Conservation (phyloP, 1,140 invertebrate species). For the Aphaenogaster rudis region DNA sequence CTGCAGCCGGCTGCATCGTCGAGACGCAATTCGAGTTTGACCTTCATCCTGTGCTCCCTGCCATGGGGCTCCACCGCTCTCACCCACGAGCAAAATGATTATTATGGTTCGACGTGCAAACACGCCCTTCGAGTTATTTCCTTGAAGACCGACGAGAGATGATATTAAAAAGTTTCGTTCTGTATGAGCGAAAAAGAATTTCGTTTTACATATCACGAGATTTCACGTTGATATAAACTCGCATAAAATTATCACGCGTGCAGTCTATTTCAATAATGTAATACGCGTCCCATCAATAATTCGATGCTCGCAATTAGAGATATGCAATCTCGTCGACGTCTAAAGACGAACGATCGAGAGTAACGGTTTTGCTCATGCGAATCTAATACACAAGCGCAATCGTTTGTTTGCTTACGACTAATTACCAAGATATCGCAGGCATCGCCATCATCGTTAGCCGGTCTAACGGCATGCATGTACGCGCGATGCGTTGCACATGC, state of each 20-base stretch:
- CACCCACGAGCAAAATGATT: constrained; percentile 70
- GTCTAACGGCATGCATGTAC: constrained; percentile 15
- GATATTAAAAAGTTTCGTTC: constrained; percentile 24
- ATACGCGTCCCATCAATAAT: background rate
- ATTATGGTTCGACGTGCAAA: constrained; percentile 64
- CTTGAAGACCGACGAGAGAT: constrained; percentile 2
- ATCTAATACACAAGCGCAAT: constrained; percentile 18
- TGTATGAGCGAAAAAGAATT: background rate
- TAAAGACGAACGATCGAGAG: constrained; percentile 29
- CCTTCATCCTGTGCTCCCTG: constrained; percentile 78
- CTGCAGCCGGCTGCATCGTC: constrained; percentile 66
- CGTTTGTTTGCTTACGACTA: constrained; percentile 33
- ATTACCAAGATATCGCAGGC: constrained; percentile 25
- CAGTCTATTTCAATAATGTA: background rate
- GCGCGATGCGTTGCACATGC: constrained; percentile 23
- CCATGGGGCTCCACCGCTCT: constrained; percentile 66
- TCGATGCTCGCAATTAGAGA: background rate
- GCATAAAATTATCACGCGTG: background rate
- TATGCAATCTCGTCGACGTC: background rate
- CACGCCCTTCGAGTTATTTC: constrained; percentile 62
- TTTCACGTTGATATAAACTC: background rate
- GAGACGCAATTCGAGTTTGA: constrained; percentile 75
- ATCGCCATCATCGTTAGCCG: constrained; percentile 3
- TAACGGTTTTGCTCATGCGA: constrained; percentile 57
- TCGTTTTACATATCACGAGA: background rate